A percentile compares a stretch with the other conserved stretches of the same genome.
phyloP scores from a whole-genome alignment of 2,797 vertebrate genomes.

The Poeciliopsis infans region DNA sequence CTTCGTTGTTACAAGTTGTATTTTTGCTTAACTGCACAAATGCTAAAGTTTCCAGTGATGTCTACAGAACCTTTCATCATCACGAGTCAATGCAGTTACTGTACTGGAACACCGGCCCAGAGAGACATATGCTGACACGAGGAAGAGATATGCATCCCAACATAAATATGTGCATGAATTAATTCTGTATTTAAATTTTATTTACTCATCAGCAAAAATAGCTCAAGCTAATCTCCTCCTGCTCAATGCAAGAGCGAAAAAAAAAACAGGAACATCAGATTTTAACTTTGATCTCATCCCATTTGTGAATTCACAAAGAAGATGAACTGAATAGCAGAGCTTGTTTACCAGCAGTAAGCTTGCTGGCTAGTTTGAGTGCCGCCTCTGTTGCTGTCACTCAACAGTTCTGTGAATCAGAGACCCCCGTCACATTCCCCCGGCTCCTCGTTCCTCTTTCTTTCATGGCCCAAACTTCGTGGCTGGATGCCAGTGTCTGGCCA shows the following conservation, averaged over 20 bases:
- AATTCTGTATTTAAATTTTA: constrained; percentile 27
- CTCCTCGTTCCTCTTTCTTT: constrained; percentile 34
- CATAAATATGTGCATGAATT: constrained; percentile 26
- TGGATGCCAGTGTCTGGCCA: constrained; percentile 71
- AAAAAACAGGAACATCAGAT: constrained; percentile 14
- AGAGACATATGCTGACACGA: constrained; percentile 41
- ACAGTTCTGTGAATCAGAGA: constrained; percentile 39
- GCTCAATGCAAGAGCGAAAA: background rate
- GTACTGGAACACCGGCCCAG: constrained; percentile 19
- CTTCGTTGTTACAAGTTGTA: background rate
- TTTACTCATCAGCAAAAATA: constrained; percentile 21
- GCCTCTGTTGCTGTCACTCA: constrained; percentile 72
- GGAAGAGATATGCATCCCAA: constrained; percentile 41
- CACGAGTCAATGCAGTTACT: constrained; percentile 52
- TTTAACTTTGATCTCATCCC: constrained; percentile 44
- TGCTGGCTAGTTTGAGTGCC: constrained; percentile 44
- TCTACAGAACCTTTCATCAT: constrained; percentile 15
- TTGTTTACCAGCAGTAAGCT: constrained; percentile 38
- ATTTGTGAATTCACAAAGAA: constrained; percentile 8
- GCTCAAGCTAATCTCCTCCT: constrained; percentile 17
- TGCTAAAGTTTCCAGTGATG: constrained; percentile 25
- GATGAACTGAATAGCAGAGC: constrained; percentile 23
- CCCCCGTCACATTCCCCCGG: constrained; percentile 23
- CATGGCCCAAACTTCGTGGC: constrained; percentile 52
- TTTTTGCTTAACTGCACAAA: background rate